phyloP scores from a whole-genome alignment of 2,888 invertebrate species.

The Dromius quadrimaculatus region DNA sequence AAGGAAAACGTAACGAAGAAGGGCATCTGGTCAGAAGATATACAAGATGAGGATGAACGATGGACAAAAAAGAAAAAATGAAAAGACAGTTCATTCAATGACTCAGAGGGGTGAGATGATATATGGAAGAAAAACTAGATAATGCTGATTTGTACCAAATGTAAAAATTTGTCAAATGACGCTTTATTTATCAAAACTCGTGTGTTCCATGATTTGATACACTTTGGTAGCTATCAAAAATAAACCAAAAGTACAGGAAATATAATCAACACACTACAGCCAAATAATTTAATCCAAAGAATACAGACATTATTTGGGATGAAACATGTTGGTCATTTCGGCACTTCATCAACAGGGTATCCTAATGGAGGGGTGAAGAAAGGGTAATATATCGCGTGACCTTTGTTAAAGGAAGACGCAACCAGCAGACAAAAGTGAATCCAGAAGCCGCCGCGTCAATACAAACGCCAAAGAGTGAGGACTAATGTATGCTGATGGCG shows the following conservation, averaged over 20 bases:
- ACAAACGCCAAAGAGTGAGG: slow-evolving; percentile 15
- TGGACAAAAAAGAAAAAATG: neutral
- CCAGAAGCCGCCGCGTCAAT: slow-evolving; percentile 31
- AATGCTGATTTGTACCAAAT: neutral
- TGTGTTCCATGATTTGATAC: neutral
- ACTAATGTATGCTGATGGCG: slow-evolving; percentile 40
- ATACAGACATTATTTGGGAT: too few relatives aligned
- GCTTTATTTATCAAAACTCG: neutral
- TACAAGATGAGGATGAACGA: neutral
- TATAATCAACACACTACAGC: neutral
- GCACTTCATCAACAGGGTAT: neutral
- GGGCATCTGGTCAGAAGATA: neutral
- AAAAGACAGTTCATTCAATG: neutral
- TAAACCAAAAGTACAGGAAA: neutral
- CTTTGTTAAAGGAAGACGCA: slow-evolving; percentile 11
- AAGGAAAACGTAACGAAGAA: neutral
- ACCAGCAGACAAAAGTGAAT: slow-evolving; percentile 27
- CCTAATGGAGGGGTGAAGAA: slow-evolving; percentile 14
- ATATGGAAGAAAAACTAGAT: neutral
- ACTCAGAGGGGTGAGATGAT: slow-evolving; percentile 14
- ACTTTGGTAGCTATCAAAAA: neutral
- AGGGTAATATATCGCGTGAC: slow-evolving; percentile 23
- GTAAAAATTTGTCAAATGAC: neutral
- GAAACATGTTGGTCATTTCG: neutral
- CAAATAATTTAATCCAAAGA: neutral